Conservation (phyloP, 2,797 vertebrate genomes). For the Crocidura indochinensis region DNA sequence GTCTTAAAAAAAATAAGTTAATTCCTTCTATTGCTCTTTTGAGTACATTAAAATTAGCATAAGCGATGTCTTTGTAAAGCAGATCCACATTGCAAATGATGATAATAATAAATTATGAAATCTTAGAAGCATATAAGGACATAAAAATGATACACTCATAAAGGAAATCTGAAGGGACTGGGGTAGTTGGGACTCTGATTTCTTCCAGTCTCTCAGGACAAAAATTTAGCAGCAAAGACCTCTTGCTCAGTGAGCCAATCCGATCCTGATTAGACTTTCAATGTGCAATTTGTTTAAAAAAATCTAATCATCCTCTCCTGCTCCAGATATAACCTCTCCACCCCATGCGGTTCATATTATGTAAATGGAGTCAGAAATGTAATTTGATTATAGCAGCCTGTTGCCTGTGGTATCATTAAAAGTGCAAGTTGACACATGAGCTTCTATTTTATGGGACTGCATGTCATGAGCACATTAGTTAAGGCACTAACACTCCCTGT, state of each 20-base stretch:
- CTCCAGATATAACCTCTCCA: constrained; percentile 73
- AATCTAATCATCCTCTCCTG: constrained; percentile 76
- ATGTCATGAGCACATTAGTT: constrained; percentile 57
- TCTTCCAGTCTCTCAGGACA: constrained; percentile 2
- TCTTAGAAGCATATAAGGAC: constrained; percentile 10
- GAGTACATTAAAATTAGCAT: neutral
- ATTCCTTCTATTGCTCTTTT: constrained; percentile 46
- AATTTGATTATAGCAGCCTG: constrained; percentile 69
- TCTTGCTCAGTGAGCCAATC: constrained; percentile 42
- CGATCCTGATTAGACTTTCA: constrained; percentile 69
- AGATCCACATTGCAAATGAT: constrained; percentile 2
- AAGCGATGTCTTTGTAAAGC: constrained; percentile 17
- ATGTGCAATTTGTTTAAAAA: constrained; percentile 72
- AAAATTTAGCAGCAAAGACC: neutral
- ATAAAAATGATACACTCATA: neutral
- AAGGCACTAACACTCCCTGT: neutral
- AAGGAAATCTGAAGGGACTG: neutral
- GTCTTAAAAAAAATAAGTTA: too few relatives aligned
- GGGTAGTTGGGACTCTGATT: neutral
- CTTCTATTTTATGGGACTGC: constrained; percentile 50
- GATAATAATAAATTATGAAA: constrained; percentile 43
- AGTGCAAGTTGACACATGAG: constrained; percentile 58
- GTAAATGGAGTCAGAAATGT: constrained; percentile 79
- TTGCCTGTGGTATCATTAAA: constrained; percentile 61
- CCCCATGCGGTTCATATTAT: constrained; percentile 78